Conservation (phyloP, 1,140 invertebrate species). For the Drosophila rufa region DNA sequence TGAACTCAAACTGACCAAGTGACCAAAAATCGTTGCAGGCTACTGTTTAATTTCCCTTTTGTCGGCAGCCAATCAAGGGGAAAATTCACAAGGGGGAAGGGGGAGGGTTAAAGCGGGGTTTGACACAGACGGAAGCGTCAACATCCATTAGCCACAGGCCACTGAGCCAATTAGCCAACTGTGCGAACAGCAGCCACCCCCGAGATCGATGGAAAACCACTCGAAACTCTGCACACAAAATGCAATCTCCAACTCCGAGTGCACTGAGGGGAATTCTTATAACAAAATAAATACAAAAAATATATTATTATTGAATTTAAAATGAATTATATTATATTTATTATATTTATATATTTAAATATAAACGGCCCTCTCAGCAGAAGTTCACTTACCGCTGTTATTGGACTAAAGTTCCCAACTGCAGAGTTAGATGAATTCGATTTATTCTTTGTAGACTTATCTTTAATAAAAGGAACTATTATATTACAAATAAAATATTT, state of each 20-base stretch:
- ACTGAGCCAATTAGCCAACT: constrained; percentile 68
- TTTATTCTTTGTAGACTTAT: too few species aligned
- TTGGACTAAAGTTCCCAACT: too few species aligned
- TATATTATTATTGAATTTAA: not conserved
- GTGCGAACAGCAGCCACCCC: constrained; percentile 30
- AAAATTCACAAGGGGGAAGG: constrained; percentile 30
- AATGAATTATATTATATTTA: too few species aligned
- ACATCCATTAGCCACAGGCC: constrained; percentile 77
- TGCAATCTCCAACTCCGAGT: constrained; percentile 8
- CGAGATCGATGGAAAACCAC: constrained; percentile 13
- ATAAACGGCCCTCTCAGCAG: too few species aligned
- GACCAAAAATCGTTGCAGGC: constrained; percentile 56
- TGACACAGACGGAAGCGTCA: constrained; percentile 61
- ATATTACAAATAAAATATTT: not conserved
- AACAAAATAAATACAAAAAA: not conserved
- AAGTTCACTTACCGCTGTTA: too few species aligned
- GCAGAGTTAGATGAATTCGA: too few species aligned
- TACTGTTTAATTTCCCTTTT: constrained; percentile 54
- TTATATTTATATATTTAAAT: too few species aligned
- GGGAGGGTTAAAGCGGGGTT: not conserved
- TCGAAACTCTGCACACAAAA: constrained; percentile 21
- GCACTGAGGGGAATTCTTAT: not conserved
- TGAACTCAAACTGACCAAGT: constrained; percentile 48
- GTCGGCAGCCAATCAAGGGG: constrained; percentile 59
- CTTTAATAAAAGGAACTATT: too few species aligned